Conservation (phyloP, 2,113 vertebrate genomes). For the Brienomyrus brachyistius region DNA sequence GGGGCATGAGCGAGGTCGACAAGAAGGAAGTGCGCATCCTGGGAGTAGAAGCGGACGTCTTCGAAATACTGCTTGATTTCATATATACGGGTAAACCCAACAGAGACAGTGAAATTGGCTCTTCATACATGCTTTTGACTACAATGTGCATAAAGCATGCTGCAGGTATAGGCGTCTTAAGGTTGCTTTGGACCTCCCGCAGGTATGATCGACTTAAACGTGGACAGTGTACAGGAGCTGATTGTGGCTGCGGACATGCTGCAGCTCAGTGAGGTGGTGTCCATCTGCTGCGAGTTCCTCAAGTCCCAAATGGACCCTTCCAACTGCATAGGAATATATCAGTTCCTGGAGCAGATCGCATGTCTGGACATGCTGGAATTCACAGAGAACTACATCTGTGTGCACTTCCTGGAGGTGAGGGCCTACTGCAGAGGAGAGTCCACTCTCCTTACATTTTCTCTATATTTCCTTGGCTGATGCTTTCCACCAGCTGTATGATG, state of each 20-base stretch:
- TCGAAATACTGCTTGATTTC: conserved; percentile 82
- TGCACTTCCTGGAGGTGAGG: conserved; percentile 83
- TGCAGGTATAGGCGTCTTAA: not conserved
- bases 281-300: conserved; percentile 86
- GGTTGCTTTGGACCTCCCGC: not conserved
- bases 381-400: conserved; percentile 87
- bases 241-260: conserved; percentile 95
- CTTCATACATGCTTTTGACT: not conserved
- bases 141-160: not conserved
- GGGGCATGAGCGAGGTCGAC: conserved; percentile 83
- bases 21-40: conserved; percentile 81
- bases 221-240: conserved; percentile 88
- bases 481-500: not conserved
- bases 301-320: conserved; percentile 83
- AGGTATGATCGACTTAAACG: conserved; percentile 74
- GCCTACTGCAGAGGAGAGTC: not conserved
- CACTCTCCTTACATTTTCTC: not conserved
- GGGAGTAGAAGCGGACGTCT: conserved; percentile 78
- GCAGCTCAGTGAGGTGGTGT: conserved; percentile 84
- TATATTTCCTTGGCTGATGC: not conserved
- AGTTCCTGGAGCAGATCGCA: conserved; percentile 90
- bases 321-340: conserved; percentile 91
- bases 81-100: conserved; percentile 79
- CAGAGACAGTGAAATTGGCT: not conserved
- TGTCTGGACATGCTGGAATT: conserved; percentile 83